Evolutionary conservation across 2,888 invertebrate species (phyloP).

Genomic region (Pachycephus smyrnensis): DNA sequence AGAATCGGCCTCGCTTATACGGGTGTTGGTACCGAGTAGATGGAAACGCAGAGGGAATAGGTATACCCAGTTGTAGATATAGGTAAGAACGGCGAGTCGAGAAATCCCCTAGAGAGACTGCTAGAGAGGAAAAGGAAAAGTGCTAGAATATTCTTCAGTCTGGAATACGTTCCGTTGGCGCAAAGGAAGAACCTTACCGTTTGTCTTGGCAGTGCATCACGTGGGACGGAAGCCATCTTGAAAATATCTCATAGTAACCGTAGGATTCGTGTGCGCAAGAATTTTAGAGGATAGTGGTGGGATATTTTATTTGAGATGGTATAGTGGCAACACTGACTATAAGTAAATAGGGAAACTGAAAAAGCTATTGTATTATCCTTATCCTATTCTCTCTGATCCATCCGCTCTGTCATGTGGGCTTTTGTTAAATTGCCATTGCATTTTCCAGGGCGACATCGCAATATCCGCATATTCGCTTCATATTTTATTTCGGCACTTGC

Average conservation of each 20-base stretch:
- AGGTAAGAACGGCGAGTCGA: background rate
- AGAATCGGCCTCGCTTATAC: background rate
- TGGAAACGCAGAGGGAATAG: background rate
- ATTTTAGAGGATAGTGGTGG: background rate
- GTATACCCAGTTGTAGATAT: background rate
- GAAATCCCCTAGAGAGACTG: background rate
- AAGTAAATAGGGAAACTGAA: background rate
- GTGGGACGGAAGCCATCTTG: background rate
- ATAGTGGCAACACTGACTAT: background rate
- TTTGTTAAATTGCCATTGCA: constrained; percentile 31
- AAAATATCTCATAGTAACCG: background rate
- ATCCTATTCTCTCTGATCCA: background rate
- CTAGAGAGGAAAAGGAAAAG: background rate
- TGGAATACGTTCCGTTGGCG: background rate
- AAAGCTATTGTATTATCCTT: constrained; percentile 8
- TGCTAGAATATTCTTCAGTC: background rate
- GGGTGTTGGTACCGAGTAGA: background rate
- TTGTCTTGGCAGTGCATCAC: background rate
- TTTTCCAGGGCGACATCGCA: constrained; percentile 18
- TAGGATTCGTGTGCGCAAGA: background rate
- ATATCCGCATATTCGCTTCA: background rate
- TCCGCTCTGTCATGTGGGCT: constrained; percentile 18
- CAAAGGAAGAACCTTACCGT: background rate
- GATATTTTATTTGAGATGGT: background rate
- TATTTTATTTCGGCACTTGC: constrained; percentile 18